Conservation (phyloP, 2,113 vertebrate genomes). For the Bubo scandiacus region DNA sequence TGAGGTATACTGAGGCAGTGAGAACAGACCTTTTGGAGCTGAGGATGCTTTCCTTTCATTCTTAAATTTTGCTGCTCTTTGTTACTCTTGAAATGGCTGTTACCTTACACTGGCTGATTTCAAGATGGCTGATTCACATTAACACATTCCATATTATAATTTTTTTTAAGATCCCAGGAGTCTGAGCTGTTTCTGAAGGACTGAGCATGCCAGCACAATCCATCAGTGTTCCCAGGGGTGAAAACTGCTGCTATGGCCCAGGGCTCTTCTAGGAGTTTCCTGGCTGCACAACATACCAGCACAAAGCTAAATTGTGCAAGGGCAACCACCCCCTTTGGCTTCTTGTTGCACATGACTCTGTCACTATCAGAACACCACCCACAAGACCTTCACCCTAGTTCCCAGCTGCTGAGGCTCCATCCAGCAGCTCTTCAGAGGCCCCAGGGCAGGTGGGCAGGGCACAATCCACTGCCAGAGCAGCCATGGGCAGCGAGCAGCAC, state of each 20-base stretch:
- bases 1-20: neutral
- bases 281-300: neutral
- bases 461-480: rapidly evolving
- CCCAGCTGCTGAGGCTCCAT: neutral
- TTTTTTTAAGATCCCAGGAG: neutral
- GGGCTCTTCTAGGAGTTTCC: neutral
- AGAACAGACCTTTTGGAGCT: neutral
- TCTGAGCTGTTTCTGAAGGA: neutral
- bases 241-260: neutral
- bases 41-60: neutral
- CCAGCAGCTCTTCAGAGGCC: neutral
- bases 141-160: neutral
- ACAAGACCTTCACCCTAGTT: neutral
- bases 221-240: neutral
- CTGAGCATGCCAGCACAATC: neutral
- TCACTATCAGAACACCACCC: neutral
- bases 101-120: neutral
- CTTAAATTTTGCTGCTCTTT: neutral
- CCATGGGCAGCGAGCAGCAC: too few relatives aligned
- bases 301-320: neutral
- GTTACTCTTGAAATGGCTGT: neutral
- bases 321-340: neutral
- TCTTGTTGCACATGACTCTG: neutral
- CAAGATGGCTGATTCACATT: neutral
- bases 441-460: rapidly evolving